Evolutionary conservation across 2,888 invertebrate genomes (phyloP).

Genomic region (Xylota segnis): DNA sequence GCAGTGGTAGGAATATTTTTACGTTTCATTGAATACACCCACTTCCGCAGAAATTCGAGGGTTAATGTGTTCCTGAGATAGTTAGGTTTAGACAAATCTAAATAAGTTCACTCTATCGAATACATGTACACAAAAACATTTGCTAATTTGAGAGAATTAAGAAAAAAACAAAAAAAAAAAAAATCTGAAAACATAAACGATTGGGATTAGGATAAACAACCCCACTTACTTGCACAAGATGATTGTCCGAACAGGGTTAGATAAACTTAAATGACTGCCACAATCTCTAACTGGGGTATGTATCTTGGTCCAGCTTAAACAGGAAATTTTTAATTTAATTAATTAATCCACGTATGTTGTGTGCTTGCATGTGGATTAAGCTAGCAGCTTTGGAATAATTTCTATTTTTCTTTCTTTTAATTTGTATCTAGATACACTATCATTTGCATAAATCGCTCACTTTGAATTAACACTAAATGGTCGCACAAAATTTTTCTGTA

Average conservation of each 20-base stretch:
- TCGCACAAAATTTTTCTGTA: background rate
- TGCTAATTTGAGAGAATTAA: conserved; percentile 23
- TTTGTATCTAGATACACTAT: conserved; percentile 25
- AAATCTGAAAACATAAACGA: conserved; percentile 2
- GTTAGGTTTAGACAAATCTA: background rate
- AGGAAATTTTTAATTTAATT: conserved; percentile 84
- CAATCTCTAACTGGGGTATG: conserved; percentile 18
- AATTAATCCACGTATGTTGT: conserved; percentile 81
- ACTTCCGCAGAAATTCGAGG: conserved; percentile 29
- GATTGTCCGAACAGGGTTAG: conserved; percentile 45
- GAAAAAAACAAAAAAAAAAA: background rate
- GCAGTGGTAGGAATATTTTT: conserved; percentile 15
- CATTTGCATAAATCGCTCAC: conserved; percentile 24
- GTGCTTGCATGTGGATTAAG: conserved; percentile 30
- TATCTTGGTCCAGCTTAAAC: conserved; percentile 80
- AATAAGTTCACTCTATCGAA: background rate
- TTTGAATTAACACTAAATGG: conserved; percentile 27
- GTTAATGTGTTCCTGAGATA: background rate
- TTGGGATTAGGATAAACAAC: background rate
- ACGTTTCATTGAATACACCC: conserved; percentile 20
- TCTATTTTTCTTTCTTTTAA: conserved; percentile 12
- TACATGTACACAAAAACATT: conserved; percentile 19
- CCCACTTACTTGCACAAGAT: conserved; percentile 55
- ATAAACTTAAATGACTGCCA: conserved; percentile 36
- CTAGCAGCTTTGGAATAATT: conserved; percentile 6